phyloP scores from a whole-genome alignment of 2,113 vertebrate species.

The Gracilinanus agilis region DNA sequence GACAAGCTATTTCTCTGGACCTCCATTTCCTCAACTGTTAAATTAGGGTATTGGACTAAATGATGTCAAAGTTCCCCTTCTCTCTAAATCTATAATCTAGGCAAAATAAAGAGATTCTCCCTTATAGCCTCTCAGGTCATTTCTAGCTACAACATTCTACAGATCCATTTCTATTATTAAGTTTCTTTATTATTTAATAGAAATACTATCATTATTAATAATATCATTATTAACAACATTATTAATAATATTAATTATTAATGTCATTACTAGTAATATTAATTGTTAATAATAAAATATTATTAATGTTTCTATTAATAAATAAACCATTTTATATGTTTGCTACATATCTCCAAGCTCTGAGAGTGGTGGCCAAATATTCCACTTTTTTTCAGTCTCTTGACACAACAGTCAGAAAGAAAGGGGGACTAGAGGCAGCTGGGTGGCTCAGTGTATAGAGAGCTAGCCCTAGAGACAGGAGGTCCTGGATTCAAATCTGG shows the following conservation, averaged over 20 bases:
- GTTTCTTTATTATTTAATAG: too few relatives aligned
- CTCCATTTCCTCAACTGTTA: slow-evolving; percentile 3
- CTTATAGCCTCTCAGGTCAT: background rate
- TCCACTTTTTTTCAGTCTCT: background rate
- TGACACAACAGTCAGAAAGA: background rate
- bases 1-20: background rate
- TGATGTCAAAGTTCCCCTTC: background rate
- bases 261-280: too few relatives aligned
- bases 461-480: too few relatives aligned
- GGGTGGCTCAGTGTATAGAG: too few relatives aligned
- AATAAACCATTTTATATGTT: background rate
- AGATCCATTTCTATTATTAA: background rate
- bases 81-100: background rate
- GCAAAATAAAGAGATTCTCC: too few relatives aligned
- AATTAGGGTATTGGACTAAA: background rate
- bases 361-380: background rate
- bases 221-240: too few relatives aligned
- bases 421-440: background rate
- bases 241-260: too few relatives aligned
- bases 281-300: too few relatives aligned
- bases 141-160: background rate
- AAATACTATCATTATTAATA: too few relatives aligned
- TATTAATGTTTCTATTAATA: too few relatives aligned
- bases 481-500: too few relatives aligned
- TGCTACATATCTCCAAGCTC: background rate